Percentiles rank a stretch among this genome's conserved stretches.
These are phyloP conservation scores for Stomorhina lunata DNA, from an alignment of 2,888 invertebrate species.

Conservation along the genomic window DNA sequence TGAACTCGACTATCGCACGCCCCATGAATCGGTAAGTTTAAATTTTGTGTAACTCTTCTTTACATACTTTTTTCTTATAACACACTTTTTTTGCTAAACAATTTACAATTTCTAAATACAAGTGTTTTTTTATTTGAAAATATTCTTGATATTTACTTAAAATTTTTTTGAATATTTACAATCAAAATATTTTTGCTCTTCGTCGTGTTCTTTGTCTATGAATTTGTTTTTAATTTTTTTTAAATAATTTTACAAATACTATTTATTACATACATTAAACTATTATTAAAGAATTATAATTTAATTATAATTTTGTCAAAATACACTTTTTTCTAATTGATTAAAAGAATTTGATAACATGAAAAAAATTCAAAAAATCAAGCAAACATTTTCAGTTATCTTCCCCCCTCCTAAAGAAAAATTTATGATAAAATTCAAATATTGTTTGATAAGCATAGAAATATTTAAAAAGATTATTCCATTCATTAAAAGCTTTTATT, in stretches of 20 bases:
- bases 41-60: slow-evolving; percentile 42
- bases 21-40: slow-evolving; percentile 92
- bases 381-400: no score
- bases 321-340: no score
- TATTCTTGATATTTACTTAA: slow-evolving; percentile 45
- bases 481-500: no score
- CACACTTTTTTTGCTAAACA: slow-evolving; percentile 64
- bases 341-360: no score
- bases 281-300: neutral
- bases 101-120: slow-evolving; percentile 61
- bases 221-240: slow-evolving; percentile 70
- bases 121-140: slow-evolving; percentile 51
- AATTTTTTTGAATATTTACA: slow-evolving; percentile 50
- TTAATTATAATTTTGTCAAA: slow-evolving; percentile 15
- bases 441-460: no score
- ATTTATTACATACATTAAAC: slow-evolving; percentile 19
- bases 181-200: slow-evolving; percentile 78
- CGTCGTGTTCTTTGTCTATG: slow-evolving; percentile 79
- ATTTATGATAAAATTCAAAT: no score
- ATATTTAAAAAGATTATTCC: no score
- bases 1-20: slow-evolving; percentile 90
- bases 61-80: slow-evolving; percentile 16
- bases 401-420: no score
- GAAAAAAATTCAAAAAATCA: neutral
- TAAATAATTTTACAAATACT: slow-evolving; percentile 12